phyloP scores from a whole-genome alignment of 1,140 invertebrate species.

The Drosophila neocordata region DNA sequence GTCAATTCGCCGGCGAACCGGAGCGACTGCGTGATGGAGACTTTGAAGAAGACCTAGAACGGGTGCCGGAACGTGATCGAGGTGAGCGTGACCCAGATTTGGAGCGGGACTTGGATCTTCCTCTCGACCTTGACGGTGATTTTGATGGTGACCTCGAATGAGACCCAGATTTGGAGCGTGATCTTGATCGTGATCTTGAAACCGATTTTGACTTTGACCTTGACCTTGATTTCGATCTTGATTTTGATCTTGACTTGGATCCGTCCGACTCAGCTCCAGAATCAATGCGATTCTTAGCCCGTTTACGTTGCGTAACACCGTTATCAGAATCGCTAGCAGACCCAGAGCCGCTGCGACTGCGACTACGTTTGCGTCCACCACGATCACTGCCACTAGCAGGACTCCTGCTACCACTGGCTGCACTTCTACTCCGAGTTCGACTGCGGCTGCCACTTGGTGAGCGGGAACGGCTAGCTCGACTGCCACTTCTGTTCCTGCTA shows the following conservation, averaged over 20 bases:
- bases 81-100: slow-evolving; percentile 9
- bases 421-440: slow-evolving; percentile 60
- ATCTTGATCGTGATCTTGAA: slow-evolving; percentile 46
- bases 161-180: slow-evolving; percentile 67
- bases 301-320: slow-evolving; percentile 37
- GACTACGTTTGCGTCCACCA: slow-evolving; percentile 67
- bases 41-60: slow-evolving; percentile 43
- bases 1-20: slow-evolving; percentile 6
- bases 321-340: slow-evolving; percentile 57
- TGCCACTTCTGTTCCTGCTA: slow-evolving; percentile 47
- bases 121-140: slow-evolving; percentile 56
- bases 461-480: slow-evolving; percentile 51
- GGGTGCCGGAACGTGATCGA: slow-evolving; percentile 56
- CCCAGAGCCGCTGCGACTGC: slow-evolving; percentile 54
- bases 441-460: slow-evolving; percentile 78
- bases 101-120: slow-evolving; percentile 58
- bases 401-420: slow-evolving; percentile 59
- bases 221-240: slow-evolving; percentile 51
- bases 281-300: slow-evolving; percentile 81
- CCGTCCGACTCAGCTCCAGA: slow-evolving; percentile 78
- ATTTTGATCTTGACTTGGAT: slow-evolving; percentile 79
- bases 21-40: slow-evolving; percentile 34
- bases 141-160: slow-evolving; percentile 39
- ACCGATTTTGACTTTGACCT: slow-evolving; percentile 67
- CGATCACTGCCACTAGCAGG: slow-evolving; percentile 77